These are phyloP conservation scores for Xylocopa sonorina DNA, from an alignment of 1,140 invertebrate genomes.

Conservation along the genomic window DNA sequence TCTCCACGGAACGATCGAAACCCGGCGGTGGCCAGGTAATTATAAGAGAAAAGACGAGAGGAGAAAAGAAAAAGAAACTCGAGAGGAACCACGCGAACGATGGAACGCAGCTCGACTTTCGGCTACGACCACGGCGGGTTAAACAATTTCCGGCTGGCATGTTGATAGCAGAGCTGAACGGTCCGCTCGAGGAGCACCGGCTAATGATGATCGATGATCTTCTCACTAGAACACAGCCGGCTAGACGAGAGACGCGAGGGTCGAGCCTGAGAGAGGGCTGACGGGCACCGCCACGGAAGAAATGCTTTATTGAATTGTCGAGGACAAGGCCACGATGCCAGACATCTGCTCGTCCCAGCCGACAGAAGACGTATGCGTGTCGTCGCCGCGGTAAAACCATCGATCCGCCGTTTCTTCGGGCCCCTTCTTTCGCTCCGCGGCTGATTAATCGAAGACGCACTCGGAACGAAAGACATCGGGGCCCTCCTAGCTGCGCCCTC, in stretches of 20 bases:
- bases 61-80: too few species aligned
- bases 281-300: slow-evolving; percentile 23
- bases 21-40: not conserved
- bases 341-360: slow-evolving; percentile 27
- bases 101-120: slow-evolving; percentile 12
- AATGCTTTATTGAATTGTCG: slow-evolving; percentile 53
- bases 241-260: slow-evolving; percentile 44
- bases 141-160: slow-evolving; percentile 17
- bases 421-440: slow-evolving; percentile 4
- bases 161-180: not conserved
- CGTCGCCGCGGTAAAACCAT: slow-evolving; percentile 32
- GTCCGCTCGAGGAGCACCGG: slow-evolving; percentile 20
- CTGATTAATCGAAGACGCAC: slow-evolving; percentile 29
- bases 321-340: slow-evolving; percentile 40
- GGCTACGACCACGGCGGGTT: slow-evolving; percentile 15
- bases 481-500: not conserved
- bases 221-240: slow-evolving; percentile 54
- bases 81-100: too few species aligned
- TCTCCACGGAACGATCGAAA: not conserved
- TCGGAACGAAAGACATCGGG: slow-evolving; percentile 16
- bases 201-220: slow-evolving; percentile 74
- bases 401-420: slow-evolving; percentile 22
- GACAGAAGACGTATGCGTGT: slow-evolving; percentile 41
- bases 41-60: not conserved
- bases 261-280: slow-evolving; percentile 9